Percentiles rank a stretch among this genome's conserved stretches.
Conservation (phyloP, 2,113 vertebrate species). For the cat (Felis catus) region DNA sequence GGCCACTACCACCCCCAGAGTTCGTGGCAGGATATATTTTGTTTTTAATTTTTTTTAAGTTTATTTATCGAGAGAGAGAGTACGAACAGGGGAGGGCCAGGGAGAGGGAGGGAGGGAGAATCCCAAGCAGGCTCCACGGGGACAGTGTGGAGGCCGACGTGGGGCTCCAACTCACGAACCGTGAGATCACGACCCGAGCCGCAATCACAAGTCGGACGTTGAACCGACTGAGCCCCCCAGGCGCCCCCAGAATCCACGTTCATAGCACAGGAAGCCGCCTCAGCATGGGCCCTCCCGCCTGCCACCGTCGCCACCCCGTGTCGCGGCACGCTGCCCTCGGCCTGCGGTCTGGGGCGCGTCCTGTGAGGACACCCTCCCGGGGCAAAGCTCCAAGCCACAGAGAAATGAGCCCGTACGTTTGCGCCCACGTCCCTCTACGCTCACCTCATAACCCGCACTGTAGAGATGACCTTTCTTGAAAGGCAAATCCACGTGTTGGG, state of each 20-base stretch:
- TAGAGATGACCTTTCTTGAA: not conserved
- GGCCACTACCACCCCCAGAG: not conserved
- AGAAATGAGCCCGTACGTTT: fast-evolving
- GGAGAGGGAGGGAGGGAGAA: too few relatives aligned
- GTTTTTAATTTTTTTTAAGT: too few relatives aligned
- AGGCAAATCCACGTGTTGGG: not conserved
- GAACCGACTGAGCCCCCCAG: too few relatives aligned
- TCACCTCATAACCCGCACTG: not conserved
- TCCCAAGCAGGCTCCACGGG: too few relatives aligned
- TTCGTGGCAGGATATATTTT: not conserved
- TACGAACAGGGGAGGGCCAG: too few relatives aligned
- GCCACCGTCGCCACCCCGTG: fast-evolving
- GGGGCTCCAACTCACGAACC: too few relatives aligned
- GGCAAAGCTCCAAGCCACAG: not conserved
- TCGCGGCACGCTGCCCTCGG: fast-evolving
- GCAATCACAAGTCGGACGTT: too few relatives aligned
- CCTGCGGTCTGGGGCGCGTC: not conserved
- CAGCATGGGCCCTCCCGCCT: fast-evolving
- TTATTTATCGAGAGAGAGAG: too few relatives aligned
- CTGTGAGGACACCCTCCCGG: fast-evolving
- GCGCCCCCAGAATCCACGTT: too few relatives aligned
- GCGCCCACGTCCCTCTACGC: not conserved
- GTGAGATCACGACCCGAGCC: too few relatives aligned
- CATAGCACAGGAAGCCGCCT: fast-evolving
- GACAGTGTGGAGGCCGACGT: too few relatives aligned